Evolutionary conservation across 2,113 vertebrate species (phyloP).

Genomic region (Puntigrus tetrazona): DNA sequence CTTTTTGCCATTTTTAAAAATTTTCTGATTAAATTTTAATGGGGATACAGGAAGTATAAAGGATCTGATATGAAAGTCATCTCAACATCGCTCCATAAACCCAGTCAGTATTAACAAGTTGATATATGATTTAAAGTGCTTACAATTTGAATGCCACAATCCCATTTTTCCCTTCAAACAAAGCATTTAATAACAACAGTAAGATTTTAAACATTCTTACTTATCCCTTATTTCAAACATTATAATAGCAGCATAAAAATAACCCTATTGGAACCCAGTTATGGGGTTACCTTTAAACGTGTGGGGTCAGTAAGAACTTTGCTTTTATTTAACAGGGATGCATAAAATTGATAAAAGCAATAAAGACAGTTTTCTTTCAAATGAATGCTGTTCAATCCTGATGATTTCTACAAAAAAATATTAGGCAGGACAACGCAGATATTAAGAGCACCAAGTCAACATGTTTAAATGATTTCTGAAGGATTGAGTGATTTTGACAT

Average conservation of each 20-base stretch:
- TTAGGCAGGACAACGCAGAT: too few relatives aligned
- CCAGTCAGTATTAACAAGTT: background rate
- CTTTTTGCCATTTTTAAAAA: background rate
- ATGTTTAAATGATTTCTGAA: background rate
- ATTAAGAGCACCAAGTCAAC: background rate
- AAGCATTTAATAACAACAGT: background rate
- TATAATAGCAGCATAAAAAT: background rate
- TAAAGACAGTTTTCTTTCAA: too few relatives aligned
- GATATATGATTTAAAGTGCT: background rate
- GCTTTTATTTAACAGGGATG: too few relatives aligned
- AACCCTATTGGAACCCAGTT: background rate
- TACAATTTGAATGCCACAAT: background rate
- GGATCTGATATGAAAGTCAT: background rate
- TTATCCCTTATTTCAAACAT: background rate
- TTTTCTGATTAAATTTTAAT: background rate
- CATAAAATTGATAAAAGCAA: too few relatives aligned
- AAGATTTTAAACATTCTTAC: background rate
- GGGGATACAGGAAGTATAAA: background rate
- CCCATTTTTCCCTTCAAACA: background rate
- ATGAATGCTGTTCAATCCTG: too few relatives aligned
- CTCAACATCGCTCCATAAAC: background rate
- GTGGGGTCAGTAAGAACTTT: background rate
- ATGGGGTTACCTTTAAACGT: background rate
- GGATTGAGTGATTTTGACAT: too few relatives aligned
- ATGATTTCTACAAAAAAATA: too few relatives aligned